Evolutionary conservation across 1,140 invertebrate species (phyloP), one percentile per base, ranked within the genome.

Genomic region (Musca domestica): DNA sequence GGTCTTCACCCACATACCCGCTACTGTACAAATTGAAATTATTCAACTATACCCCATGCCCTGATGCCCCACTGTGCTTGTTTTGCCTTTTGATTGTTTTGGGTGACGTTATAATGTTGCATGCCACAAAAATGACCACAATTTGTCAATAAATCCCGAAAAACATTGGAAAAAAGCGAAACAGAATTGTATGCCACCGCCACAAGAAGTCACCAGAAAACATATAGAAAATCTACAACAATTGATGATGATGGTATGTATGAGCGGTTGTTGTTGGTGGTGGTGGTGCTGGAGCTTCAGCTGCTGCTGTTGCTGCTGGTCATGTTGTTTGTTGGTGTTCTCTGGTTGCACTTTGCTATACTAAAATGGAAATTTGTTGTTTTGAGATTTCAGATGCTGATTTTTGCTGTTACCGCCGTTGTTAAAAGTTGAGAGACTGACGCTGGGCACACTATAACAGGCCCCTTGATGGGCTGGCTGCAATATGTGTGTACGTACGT

Each of bases 91-190:
- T 41, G 12, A 10, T 41, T 41, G 34, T 5, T 30, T n/a, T n/a
- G n/a, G 27, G 27, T 41, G 34, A 41, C 34, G 34, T 41, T 41
- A 41, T 41, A 41, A 41, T 64, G 63, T 48, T 47, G 41, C 47
- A 49, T 47, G 22, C 41, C 63, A 49, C 63, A 64, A 64, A 64
- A 64, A 64, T 64, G 41, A 64, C 47, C 49, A 34, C 76, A 78
- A 78, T 78, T 78, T 78, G 76, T 78, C 76, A 78, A 78, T 78
- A 78, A 78, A 78, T 48, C 19, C 27, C n/a, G 34, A 41, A 61
- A 61, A 61, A 22, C 17, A 34, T 12, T 19, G 20, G 4, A 2
- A 20, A 19, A 51, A 51, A 51, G 20, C n/a, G 48, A 20, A n/a
- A n/a, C n/a, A 19, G 48, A 51, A 51, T 19, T 19, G 48, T 19